phyloP scores from a whole-genome alignment of 2,888 invertebrate species.

The Lasioglossum leucozonium region DNA sequence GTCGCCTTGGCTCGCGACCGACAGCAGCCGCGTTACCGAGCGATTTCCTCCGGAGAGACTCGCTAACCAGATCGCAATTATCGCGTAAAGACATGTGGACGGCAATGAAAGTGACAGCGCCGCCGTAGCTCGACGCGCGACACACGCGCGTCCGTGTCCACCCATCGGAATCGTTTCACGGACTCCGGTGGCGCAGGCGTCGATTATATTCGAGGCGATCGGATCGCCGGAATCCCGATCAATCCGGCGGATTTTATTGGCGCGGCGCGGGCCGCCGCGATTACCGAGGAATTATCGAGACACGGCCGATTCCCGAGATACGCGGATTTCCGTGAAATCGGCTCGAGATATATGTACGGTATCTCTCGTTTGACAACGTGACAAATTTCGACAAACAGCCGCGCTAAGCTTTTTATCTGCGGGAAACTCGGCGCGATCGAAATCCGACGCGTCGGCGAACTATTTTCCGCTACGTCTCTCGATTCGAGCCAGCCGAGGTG shows the following conservation, averaged over 20 bases:
- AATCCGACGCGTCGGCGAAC: background rate
- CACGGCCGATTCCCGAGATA: slow-evolving; percentile 3
- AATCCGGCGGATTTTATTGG: background rate
- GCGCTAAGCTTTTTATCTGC: slow-evolving; percentile 26
- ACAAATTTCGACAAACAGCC: slow-evolving; percentile 31
- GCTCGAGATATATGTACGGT: background rate
- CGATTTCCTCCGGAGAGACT: slow-evolving; percentile 54
- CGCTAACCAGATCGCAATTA: slow-evolving; percentile 64
- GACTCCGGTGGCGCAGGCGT: background rate
- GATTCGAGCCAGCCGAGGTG: no score
- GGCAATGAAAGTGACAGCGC: slow-evolving; percentile 74
- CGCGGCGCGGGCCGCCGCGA: background rate
- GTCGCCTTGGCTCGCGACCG: slow-evolving; percentile 24
- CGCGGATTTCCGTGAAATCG: background rate
- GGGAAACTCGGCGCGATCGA: background rate
- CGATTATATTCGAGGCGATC: background rate
- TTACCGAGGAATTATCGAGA: slow-evolving; percentile 5
- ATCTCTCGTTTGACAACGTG: background rate
- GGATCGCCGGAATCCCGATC: background rate
- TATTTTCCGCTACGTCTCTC: no score
- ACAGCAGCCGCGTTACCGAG: slow-evolving; percentile 34
- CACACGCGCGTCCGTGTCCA: background rate
- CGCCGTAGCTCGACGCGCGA: slow-evolving; percentile 41
- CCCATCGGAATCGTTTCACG: background rate
- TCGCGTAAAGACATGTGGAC: slow-evolving; percentile 70